phyloP scores from a whole-genome alignment of 2,797 vertebrate genomes.

The Pogonophryne albipinna region DNA sequence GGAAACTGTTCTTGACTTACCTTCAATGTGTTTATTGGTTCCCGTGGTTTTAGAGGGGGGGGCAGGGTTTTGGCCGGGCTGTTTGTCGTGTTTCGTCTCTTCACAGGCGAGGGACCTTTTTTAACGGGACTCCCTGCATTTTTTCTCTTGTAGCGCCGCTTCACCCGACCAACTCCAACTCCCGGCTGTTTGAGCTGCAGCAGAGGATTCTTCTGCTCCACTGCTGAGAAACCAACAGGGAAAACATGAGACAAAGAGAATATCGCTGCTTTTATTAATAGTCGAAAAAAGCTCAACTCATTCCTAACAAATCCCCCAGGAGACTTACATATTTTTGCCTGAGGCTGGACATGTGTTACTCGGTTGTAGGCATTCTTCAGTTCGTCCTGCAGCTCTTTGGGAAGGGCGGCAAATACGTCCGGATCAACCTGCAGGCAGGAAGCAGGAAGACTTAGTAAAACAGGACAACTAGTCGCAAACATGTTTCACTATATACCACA shows the following conservation, averaged over 20 bases:
- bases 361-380: slow-evolving; percentile 92
- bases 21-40: slow-evolving; percentile 77
- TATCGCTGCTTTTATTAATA: not conserved
- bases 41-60: slow-evolving; percentile 83
- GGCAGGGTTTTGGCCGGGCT: slow-evolving; percentile 89
- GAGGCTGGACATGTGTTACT: slow-evolving; percentile 79
- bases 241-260: not conserved
- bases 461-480: too few species aligned
- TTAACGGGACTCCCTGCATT: slow-evolving; percentile 85
- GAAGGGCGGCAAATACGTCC: slow-evolving; percentile 96
- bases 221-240: slow-evolving; percentile 64
- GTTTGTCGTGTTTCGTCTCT: slow-evolving; percentile 80
- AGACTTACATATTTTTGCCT: slow-evolving; percentile 80
- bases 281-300: not conserved
- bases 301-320: not conserved
- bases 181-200: slow-evolving; percentile 87
- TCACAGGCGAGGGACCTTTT: slow-evolving; percentile 90
- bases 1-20: slow-evolving; percentile 69
- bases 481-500: too few species aligned
- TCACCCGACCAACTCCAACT: slow-evolving; percentile 79
- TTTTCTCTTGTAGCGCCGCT: slow-evolving; percentile 90
- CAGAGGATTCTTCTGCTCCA: slow-evolving; percentile 89
- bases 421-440: slow-evolving; percentile 89
- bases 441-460: not conserved
- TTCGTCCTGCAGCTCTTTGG: slow-evolving; percentile 95